These are phyloP conservation scores for Burhinus oedicnemus DNA, from an alignment of 2,113 vertebrate species.

Conservation along the genomic window DNA sequence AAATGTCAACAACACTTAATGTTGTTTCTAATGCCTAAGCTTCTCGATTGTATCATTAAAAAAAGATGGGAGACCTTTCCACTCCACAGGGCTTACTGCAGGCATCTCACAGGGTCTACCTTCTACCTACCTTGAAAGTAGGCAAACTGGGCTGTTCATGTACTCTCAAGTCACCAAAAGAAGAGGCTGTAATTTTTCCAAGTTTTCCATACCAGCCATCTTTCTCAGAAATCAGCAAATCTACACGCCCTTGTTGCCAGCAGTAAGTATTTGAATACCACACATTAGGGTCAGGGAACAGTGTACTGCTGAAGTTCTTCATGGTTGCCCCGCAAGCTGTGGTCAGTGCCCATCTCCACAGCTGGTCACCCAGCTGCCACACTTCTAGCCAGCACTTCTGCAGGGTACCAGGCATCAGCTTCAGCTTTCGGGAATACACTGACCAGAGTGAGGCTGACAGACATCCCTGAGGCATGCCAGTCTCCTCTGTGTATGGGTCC, in stretches of 20 bases:
- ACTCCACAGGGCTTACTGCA: background rate
- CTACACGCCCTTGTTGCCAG: background rate
- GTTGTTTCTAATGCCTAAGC: constrained; percentile 16
- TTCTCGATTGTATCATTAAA: background rate
- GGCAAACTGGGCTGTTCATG: background rate
- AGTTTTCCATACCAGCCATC: background rate
- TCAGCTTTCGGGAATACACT: background rate
- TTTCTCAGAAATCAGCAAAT: background rate
- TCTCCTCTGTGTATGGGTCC: background rate
- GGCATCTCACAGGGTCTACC: background rate
- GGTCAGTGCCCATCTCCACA: background rate
- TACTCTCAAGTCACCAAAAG: background rate
- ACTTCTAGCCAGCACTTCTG: background rate
- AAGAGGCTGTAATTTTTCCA: background rate
- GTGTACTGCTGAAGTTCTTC: background rate
- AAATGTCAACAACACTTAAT: constrained; percentile 39
- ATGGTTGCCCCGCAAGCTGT: fast-evolving
- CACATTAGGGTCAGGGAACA: background rate
- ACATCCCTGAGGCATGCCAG: background rate
- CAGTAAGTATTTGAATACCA: background rate
- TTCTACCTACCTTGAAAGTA: background rate
- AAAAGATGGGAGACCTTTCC: background rate
- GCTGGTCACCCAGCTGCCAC: background rate
- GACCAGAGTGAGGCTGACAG: background rate
- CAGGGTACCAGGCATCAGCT: background rate